Evolutionary conservation across 2,888 invertebrate genomes (phyloP).

Genomic region (Orthonychiurus folsomi): DNA sequence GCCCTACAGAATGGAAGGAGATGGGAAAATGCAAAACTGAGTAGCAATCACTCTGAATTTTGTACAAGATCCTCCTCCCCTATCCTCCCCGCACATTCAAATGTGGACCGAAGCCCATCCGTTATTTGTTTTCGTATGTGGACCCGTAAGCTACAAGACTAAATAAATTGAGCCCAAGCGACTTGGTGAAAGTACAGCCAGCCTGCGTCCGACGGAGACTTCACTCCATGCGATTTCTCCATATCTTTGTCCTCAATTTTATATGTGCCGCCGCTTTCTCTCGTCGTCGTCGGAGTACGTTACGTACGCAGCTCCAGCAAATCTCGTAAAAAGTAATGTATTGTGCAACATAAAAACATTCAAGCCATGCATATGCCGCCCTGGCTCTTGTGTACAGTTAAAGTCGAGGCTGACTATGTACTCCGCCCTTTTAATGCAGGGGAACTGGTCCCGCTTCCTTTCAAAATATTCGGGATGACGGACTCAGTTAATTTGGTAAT

Average conservation of each 20-base stretch:
- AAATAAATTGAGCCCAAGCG: constrained; percentile 8
- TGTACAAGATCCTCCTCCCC: background rate
- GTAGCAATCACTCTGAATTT: constrained; percentile 1
- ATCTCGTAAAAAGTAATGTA: constrained; percentile 1
- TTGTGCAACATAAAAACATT: background rate
- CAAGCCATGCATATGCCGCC: background rate
- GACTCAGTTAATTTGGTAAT: too few species aligned
- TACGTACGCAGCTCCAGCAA: background rate
- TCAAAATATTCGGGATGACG: too few species aligned
- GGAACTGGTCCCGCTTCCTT: too few species aligned
- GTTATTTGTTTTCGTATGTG: constrained; percentile 1
- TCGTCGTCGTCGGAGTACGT: too few species aligned
- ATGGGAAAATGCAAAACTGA: background rate
- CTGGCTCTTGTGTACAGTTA: background rate
- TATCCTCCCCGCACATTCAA: background rate
- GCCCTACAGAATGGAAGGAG: too few species aligned
- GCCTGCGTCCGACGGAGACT: background rate
- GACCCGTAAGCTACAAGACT: background rate
- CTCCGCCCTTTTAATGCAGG: too few species aligned
- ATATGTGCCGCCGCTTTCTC: background rate
- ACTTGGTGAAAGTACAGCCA: background rate
- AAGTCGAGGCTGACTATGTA: too few species aligned
- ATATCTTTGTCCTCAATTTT: background rate
- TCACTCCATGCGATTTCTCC: too few species aligned
- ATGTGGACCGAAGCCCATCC: background rate